These are phyloP conservation scores for Xestia c-nigrum DNA, from an alignment of 2,888 invertebrate genomes.

Conservation along the genomic window DNA sequence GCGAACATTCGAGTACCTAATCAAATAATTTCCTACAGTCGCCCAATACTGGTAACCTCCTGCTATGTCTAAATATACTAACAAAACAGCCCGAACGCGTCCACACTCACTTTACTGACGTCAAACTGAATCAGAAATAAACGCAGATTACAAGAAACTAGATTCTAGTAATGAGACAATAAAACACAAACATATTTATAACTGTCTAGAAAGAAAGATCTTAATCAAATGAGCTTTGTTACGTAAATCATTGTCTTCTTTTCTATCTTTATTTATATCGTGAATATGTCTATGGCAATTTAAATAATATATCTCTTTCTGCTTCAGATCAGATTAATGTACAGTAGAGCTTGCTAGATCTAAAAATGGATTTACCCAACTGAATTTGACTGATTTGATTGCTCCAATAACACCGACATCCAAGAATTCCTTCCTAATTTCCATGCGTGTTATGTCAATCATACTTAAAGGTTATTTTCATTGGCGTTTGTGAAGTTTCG, in stretches of 20 bases:
- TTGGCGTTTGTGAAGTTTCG: neutral
- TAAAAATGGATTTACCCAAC: neutral
- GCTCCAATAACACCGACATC: neutral
- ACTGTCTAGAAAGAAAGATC: slow-evolving; percentile 9
- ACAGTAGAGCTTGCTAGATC: neutral
- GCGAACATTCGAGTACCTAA: neutral
- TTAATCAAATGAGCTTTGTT: neutral
- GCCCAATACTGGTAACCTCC: slow-evolving; percentile 29
- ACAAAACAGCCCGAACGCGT: slow-evolving; percentile 46
- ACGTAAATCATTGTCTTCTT: neutral
- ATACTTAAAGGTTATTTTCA: neutral
- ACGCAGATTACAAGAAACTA: slow-evolving; percentile 54
- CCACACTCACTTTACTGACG: slow-evolving; percentile 49
- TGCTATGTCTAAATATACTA: slow-evolving; percentile 63
- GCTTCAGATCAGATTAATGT: neutral
- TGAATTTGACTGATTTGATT: neutral
- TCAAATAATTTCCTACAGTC: neutral
- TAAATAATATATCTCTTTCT: neutral
- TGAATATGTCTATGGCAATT: neutral
- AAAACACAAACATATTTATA: slow-evolving; percentile 12
- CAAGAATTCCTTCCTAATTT: neutral
- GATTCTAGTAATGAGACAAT: slow-evolving; percentile 41
- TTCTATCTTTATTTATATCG: slow-evolving; percentile 2
- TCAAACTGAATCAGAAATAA: slow-evolving; percentile 60
- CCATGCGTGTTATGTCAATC: neutral